Conservation (phyloP, 2,113 vertebrate genomes). For the Mixornis gularis region DNA sequence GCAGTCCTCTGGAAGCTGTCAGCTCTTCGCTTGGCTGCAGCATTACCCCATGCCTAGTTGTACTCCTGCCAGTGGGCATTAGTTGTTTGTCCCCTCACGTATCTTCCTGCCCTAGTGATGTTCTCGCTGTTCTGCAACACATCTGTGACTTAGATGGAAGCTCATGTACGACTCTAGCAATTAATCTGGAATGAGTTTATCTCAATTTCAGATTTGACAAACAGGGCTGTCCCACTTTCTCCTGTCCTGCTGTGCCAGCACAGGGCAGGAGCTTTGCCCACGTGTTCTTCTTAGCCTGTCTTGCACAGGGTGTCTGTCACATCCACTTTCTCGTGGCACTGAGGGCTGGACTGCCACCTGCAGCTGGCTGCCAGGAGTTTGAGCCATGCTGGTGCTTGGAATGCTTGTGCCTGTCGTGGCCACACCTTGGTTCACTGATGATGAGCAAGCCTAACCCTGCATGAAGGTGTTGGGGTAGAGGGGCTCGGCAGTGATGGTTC, state of each 20-base stretch:
- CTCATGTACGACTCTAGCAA: not conserved
- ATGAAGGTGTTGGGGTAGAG: not conserved
- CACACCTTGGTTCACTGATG: not conserved
- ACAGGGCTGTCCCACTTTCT: not conserved
- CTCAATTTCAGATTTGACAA: not conserved
- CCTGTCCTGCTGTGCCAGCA: not conserved
- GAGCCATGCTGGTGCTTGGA: not conserved
- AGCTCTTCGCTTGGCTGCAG: not conserved
- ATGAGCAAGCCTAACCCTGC: not conserved
- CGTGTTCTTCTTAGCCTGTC: not conserved
- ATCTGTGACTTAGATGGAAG: not conserved
- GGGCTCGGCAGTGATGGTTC: not conserved
- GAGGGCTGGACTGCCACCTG: not conserved
- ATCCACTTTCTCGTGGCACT: accelerated
- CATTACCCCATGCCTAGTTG: not conserved
- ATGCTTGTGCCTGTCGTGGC: accelerated
- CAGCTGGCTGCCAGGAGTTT: not conserved
- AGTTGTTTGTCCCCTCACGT: not conserved
- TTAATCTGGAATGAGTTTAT: not conserved
- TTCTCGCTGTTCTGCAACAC: not conserved
- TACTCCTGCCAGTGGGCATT: not conserved
- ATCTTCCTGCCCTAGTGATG: not conserved
- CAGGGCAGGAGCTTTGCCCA: not conserved
- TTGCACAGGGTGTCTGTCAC: not conserved
- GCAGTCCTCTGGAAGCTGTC: not conserved